Evolutionary conservation across 1,140 invertebrate species (phyloP), one percentile per base, ranked within the genome.

Genomic region (Aphaenogaster ashmeadi): DNA sequence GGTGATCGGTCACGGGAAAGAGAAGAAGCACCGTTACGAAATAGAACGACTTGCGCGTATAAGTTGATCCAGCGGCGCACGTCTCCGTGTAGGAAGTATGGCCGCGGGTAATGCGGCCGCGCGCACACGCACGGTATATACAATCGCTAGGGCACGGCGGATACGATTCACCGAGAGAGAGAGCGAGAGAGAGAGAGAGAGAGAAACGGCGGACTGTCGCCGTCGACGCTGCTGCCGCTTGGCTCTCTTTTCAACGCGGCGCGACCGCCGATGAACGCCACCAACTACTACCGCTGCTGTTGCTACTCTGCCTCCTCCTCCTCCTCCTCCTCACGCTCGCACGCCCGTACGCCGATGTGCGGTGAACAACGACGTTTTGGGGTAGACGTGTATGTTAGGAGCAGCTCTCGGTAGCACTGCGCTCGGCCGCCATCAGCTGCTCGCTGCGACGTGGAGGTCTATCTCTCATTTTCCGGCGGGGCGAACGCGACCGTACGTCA

Each of bases 1-100:
- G 54, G 41, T 33, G 67, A 52, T 56, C 44, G 58, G 78, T 81
- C 72, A 86, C 27, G 64, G 88, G 69, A 72, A 44, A 50, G 41
- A 86, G 64, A 87, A 78, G 66, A 88, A 91, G 86, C 92, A 92
- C 92, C 92, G 92, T 93, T 93, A 93, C 92, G 92, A 93, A 92
- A 93, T 92, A 90, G 81, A 60, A 58, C 64, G 72, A 67, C 52
- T 81, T n/a, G 62, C 78, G 79, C n/a, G 13, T 71, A 69, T 21
- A 58, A 60, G 58, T 44, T 72, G 66, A 75, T 67, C 15, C 47
- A 33, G 33, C 52, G 50, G 52, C 75, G 69, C 69, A 86, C 77
- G 62, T 87, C 27, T 27, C 77, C 85, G 80, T 69, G 77, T 84
- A 78, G 74, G 71, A 80, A 86, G 71, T 72, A 78, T 78, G 74